Percentiles rank a stretch among this genome's conserved stretches.
phyloP scores from a whole-genome alignment of 2,888 invertebrate genomes.

The Aphidoletes aphidimyza region DNA sequence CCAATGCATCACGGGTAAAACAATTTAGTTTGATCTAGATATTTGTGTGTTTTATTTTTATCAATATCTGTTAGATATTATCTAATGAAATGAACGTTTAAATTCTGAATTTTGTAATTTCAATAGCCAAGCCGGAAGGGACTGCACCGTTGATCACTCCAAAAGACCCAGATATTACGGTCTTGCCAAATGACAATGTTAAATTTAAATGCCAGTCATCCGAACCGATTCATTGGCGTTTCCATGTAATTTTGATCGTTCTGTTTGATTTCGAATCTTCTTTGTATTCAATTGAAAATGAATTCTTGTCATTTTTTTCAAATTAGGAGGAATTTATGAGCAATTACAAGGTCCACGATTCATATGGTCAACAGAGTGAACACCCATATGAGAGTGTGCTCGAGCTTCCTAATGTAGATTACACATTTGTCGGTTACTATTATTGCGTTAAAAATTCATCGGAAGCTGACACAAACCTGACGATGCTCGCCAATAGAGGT shows the following conservation, averaged over 20 bases:
- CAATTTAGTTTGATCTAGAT: too few species aligned
- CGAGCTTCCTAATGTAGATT: slow-evolving; percentile 67
- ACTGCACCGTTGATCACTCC: slow-evolving; percentile 64
- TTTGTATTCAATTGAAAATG: too few species aligned
- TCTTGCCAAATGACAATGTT: slow-evolving; percentile 63
- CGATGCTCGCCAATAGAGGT: slow-evolving; percentile 62
- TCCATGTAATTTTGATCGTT: not conserved
- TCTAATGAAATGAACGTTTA: too few species aligned
- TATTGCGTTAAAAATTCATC: slow-evolving; percentile 68
- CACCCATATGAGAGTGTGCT: slow-evolving; percentile 67
- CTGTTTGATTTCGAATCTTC: too few species aligned
- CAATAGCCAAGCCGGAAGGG: slow-evolving; percentile 57
- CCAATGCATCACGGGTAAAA: too few species aligned
- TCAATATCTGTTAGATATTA: too few species aligned
- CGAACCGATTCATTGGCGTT: slow-evolving; percentile 61
- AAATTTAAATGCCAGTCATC: slow-evolving; percentile 67
- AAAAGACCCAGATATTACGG: slow-evolving; percentile 62
- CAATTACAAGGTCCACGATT: too few species aligned
- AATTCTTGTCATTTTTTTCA: not conserved
- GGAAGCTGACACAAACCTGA: slow-evolving; percentile 59
- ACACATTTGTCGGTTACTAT: slow-evolving; percentile 70
- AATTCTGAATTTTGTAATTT: not conserved
- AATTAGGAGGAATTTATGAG: too few species aligned
- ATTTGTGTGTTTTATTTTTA: too few species aligned
- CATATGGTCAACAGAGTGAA: slow-evolving; percentile 55